These are phyloP conservation scores for Macroglossus sobrinus DNA, from an alignment of 2,113 vertebrate genomes.

Conservation along the genomic window DNA sequence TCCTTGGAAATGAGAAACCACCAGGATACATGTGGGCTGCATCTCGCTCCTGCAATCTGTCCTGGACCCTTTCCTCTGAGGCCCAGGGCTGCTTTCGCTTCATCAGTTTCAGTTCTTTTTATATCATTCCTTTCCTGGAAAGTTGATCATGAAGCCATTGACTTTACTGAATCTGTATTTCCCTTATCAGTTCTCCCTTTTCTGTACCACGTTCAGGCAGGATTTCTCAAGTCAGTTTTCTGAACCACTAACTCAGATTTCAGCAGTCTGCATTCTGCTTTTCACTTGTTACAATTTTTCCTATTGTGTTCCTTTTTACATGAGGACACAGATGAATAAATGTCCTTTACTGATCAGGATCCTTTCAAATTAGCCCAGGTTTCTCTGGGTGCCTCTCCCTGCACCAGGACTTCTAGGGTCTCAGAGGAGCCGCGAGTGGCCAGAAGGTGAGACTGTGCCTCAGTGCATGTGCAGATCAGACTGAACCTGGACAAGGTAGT, in stretches of 20 bases:
- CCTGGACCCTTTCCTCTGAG: background rate
- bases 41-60: accelerated
- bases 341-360: background rate
- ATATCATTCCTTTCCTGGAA: background rate
- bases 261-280: background rate
- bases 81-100: background rate
- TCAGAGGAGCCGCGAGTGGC: background rate
- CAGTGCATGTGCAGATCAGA: background rate
- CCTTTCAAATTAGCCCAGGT: background rate
- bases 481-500: too few relatives aligned
- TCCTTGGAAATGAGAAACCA: background rate
- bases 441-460: background rate
- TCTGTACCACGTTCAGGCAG: background rate
- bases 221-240: background rate
- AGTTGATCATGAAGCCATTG: accelerated
- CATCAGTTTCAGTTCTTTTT: accelerated
- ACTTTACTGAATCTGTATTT: background rate
- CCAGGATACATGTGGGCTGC: too few relatives aligned
- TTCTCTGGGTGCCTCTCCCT: background rate
- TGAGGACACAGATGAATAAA: background rate
- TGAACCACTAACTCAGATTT: background rate
- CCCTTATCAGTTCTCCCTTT: background rate
- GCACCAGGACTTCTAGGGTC: background rate
- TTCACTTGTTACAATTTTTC: background rate
- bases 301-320: accelerated